phyloP scores from a whole-genome alignment of 1,140 invertebrate species.

The Protaetia brevitarsis region DNA sequence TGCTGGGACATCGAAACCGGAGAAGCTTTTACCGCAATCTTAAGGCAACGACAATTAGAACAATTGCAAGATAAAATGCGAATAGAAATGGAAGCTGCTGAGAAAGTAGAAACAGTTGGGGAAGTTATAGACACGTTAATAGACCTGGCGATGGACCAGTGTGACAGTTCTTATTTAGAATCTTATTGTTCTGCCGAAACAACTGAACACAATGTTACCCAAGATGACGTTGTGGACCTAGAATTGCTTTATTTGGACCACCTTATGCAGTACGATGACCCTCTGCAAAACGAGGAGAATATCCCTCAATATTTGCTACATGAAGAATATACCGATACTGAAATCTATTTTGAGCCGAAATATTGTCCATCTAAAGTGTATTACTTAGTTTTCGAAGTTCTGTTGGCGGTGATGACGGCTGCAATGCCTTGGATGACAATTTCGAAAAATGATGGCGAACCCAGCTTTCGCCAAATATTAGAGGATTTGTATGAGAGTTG shows the following conservation, averaged over 20 bases:
- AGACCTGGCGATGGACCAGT: conserved; percentile 30
- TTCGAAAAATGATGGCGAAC: conserved; percentile 31
- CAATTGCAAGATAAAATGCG: conserved; percentile 21
- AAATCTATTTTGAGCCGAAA: conserved; percentile 28
- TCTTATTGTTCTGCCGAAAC: neutral
- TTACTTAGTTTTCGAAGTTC: conserved; percentile 35
- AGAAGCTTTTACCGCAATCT: conserved; percentile 37
- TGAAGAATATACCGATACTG: conserved; percentile 23
- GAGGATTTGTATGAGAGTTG: conserved; percentile 32
- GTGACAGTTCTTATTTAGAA: conserved; percentile 27
- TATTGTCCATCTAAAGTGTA: conserved; percentile 28
- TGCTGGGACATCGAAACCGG: conserved; percentile 52
- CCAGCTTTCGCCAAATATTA: conserved; percentile 35
- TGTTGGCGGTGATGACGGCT: conserved; percentile 35
- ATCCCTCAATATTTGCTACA: neutral
- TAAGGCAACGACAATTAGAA: conserved; percentile 25
- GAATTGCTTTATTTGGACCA: conserved; percentile 14
- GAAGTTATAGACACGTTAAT: conserved; percentile 28
- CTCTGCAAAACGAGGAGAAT: neutral
- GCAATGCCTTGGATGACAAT: conserved; percentile 38
- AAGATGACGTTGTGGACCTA: conserved; percentile 24
- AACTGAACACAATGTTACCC: neutral
- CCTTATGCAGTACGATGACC: conserved; percentile 1
- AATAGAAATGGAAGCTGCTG: conserved; percentile 17
- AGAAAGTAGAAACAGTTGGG: conserved; percentile 23